Evolutionary conservation across 1,140 invertebrate species (phyloP), one percentile per base, ranked within the genome.

Genomic region (Drosophila sechellia): DNA sequence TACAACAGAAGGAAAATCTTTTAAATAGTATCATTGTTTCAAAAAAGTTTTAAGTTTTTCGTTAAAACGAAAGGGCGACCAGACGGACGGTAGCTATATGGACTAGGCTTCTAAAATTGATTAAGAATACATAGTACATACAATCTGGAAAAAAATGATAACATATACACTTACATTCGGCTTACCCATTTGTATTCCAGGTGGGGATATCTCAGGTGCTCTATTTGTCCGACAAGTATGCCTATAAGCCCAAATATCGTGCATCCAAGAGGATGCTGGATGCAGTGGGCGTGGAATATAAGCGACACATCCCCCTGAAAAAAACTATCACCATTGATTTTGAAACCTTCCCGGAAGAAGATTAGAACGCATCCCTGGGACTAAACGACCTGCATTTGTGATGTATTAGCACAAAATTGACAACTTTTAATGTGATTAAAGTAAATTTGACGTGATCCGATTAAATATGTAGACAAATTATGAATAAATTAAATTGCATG

Each of bases 231-330:
- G 96, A 98, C 92, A 97, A 98, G 90, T 94, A 97, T 92, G 92
- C 92, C 3, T 76, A 95, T 0, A 97, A 97, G 90, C 68, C 92
- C 2, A 92, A 93, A 46, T 96, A 95, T 22, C 92, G 93, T 48
- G 97, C 97, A 5, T 95, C 97, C 0, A 96, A 95, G 90, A 94
- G 83, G 77, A 97, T 98, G 95, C 95, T 99, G 78, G 93, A 96
- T 85, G 94, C 96, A 48, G 95, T 95, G 43, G 94, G 94, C 27
- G 92, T 99, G 34, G 93, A 92, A 74, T 97, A 95, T 31, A 60
- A 20, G 8, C 37, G 59, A 13, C 66, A 81, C 45, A 17, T 39
- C 0, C 89, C 89, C 13, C 63, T 13, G 6, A 45, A 64, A 43
- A 90, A 70, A 12, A 48, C 74, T n/a, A 74, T 90, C 31, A 13